Conservation (phyloP, 1,140 invertebrate genomes). For the Halyomorpha halys region DNA sequence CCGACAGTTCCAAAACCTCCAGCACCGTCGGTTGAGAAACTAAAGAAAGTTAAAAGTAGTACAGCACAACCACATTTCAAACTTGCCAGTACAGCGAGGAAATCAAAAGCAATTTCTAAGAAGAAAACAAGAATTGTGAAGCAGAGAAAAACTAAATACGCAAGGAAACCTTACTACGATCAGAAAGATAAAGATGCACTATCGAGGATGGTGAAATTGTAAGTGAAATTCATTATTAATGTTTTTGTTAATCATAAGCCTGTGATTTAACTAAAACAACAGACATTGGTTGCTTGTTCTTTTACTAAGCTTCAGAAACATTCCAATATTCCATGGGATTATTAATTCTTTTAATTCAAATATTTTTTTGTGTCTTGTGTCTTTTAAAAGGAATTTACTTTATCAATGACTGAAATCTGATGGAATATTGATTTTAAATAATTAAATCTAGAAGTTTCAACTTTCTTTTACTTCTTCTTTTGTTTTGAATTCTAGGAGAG, state of each 20-base stretch:
- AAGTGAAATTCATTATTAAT: slow-evolving; percentile 40
- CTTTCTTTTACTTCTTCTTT: not conserved
- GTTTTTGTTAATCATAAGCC: no score
- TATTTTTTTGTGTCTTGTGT: no score
- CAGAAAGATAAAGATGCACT: slow-evolving; percentile 55
- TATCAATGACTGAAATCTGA: no score
- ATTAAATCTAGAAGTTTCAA: no score
- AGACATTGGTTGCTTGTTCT: no score
- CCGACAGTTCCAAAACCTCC: not conserved
- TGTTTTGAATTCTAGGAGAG: slow-evolving; percentile 33
- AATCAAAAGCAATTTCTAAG: slow-evolving; percentile 6
- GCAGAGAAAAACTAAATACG: slow-evolving; percentile 16
- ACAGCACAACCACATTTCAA: not conserved
- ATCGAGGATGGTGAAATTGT: slow-evolving; percentile 49
- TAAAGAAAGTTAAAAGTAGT: not conserved
- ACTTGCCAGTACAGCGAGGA: not conserved
- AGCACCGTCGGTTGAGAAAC: not conserved
- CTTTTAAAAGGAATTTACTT: no score
- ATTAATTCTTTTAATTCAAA: no score
- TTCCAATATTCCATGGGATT: no score
- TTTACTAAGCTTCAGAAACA: no score
- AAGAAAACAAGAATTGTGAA: slow-evolving; percentile 23
- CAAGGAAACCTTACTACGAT: slow-evolving; percentile 46
- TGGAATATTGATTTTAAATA: no score
- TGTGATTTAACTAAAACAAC: no score